Evolutionary conservation across 2,113 vertebrate genomes (phyloP).

Genomic region (Cairina moschata): DNA sequence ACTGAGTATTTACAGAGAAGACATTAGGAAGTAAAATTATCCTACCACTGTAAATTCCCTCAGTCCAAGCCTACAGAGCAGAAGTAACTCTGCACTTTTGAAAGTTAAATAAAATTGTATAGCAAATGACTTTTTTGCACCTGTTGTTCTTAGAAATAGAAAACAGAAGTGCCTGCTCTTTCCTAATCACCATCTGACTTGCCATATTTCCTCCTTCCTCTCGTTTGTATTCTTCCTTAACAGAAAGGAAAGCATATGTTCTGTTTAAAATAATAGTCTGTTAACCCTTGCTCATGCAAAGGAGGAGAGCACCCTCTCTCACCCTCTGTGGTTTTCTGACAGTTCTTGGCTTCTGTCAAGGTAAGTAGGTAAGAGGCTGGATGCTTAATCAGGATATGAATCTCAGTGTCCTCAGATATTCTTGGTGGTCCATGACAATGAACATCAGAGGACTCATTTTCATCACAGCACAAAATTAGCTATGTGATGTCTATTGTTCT

Average conservation of each 20-base stretch:
- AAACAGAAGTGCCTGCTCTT: not conserved
- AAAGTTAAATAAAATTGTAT: not conserved
- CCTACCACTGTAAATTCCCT: not conserved
- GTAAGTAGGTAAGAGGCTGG: not conserved
- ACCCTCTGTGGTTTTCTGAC: not conserved
- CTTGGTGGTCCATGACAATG: not conserved
- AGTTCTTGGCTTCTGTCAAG: not conserved
- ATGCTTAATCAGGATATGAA: not conserved
- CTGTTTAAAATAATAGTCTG: not conserved
- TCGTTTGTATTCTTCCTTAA: not conserved
- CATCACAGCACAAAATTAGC: constrained; percentile 48
- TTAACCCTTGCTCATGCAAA: not conserved
- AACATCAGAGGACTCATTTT: constrained; percentile 34
- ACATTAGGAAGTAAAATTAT: not conserved
- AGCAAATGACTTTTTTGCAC: not conserved
- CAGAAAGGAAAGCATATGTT: not conserved
- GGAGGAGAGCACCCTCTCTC: not conserved
- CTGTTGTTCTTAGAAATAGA: not conserved
- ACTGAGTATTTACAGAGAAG: not conserved
- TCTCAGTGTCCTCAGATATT: not conserved
- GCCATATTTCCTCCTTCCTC: not conserved
- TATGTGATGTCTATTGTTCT: constrained; percentile 54
- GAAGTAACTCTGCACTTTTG: not conserved
- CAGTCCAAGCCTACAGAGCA: not conserved
- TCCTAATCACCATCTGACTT: not conserved